Evolutionary conservation across 64 coral and sea anemone genomes (phyloP).

Genomic region (Pachyseris speciosa): DNA sequence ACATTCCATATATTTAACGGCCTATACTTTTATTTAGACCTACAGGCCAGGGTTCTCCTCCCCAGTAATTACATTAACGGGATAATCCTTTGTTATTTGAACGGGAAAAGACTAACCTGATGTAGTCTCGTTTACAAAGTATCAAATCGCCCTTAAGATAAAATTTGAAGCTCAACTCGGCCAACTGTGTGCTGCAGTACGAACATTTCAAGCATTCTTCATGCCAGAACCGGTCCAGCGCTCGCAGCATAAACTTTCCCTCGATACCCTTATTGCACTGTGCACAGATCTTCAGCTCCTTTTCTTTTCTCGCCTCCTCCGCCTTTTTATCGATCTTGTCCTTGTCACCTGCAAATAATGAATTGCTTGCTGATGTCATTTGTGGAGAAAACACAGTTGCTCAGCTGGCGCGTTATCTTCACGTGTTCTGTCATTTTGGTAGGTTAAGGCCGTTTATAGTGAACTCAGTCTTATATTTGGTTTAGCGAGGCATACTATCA

Average conservation of each 20-base stretch:
- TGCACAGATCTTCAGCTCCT: slow-evolving; percentile 19
- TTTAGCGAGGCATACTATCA: too few relatives aligned
- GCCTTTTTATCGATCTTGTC: not conserved
- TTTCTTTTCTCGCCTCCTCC: not conserved
- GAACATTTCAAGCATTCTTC: slow-evolving; percentile 92
- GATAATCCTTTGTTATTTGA: too few relatives aligned
- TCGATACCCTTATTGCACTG: slow-evolving; percentile 60
- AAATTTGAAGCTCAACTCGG: slow-evolving; percentile 79
- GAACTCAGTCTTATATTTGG: too few relatives aligned
- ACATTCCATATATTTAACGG: too few relatives aligned
- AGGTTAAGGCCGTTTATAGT: too few relatives aligned
- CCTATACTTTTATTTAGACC: too few relatives aligned
- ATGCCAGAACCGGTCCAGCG: slow-evolving; percentile 87
- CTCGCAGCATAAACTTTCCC: slow-evolving; percentile 60
- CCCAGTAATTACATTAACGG: too few relatives aligned
- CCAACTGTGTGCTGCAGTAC: slow-evolving; percentile 65
- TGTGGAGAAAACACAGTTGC: too few relatives aligned
- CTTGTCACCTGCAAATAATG: not conserved
- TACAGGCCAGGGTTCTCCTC: too few relatives aligned
- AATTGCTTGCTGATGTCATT: not conserved
- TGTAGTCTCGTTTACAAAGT: slow-evolving; percentile 87
- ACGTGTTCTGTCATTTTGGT: too few relatives aligned
- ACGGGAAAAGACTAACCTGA: slow-evolving; percentile 45
- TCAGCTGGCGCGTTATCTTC: too few relatives aligned
- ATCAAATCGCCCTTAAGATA: slow-evolving; percentile 75